These are phyloP conservation scores for Drosophila mayri DNA, from an alignment of 1,140 invertebrate genomes.

Conservation along the genomic window DNA sequence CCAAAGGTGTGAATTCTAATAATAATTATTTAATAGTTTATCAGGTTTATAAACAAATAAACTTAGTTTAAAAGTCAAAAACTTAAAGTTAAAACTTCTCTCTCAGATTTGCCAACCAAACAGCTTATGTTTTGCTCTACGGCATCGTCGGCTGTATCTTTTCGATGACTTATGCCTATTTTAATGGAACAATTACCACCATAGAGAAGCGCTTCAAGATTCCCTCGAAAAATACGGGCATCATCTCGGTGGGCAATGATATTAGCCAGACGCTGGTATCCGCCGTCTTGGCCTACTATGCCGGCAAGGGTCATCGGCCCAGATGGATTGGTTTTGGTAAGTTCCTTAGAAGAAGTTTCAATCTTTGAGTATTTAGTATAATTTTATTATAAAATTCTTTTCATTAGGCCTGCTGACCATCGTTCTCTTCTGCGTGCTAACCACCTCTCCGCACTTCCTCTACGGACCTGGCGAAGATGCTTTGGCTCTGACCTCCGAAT, in stretches of 20 bases:
- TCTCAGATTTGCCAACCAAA: conserved; percentile 90
- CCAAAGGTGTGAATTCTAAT: conserved; percentile 82
- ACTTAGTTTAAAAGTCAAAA: background rate
- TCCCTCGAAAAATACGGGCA: conserved; percentile 90
- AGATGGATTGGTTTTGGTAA: conserved; percentile 80
- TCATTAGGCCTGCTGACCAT: conserved; percentile 88
- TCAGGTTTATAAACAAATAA: background rate
- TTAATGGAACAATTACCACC: conserved; percentile 91
- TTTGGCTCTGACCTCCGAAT: conserved; percentile 88
- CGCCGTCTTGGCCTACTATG: conserved; percentile 71
- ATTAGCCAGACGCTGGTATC: conserved; percentile 72
- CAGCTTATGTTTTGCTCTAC: conserved; percentile 90
- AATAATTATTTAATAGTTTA: conserved; percentile 73
- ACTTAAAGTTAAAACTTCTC: background rate
- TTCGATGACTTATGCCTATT: conserved; percentile 91
- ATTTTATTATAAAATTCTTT: conserved; percentile 45
- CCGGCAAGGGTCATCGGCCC: conserved; percentile 73
- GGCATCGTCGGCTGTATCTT: conserved; percentile 90
- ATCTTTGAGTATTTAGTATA: conserved; percentile 85
- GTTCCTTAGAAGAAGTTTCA: conserved; percentile 65
- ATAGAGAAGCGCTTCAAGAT: conserved; percentile 93
- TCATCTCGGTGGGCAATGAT: conserved; percentile 90
- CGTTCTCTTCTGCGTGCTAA: conserved; percentile 89
- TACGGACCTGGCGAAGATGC: conserved; percentile 90
- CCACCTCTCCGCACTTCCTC: conserved; percentile 90